These are phyloP conservation scores for Camptogramma bilineatum DNA, from an alignment of 2,888 invertebrate genomes.

Conservation along the genomic window DNA sequence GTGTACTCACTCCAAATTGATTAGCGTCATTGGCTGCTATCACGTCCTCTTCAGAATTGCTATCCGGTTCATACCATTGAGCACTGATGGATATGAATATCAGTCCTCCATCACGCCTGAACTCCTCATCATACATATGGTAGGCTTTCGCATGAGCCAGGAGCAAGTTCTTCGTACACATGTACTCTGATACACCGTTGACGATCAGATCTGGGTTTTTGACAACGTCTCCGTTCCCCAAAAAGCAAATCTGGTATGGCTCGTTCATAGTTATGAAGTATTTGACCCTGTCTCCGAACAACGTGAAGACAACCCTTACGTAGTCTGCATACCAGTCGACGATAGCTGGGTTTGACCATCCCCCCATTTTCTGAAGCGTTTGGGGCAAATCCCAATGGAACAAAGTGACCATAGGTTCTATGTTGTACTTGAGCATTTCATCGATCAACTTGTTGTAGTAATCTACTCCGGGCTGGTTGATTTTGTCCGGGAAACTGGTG, in stretches of 20 bases:
- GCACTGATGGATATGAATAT: constrained; percentile 81
- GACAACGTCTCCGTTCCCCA: constrained; percentile 68
- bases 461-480: constrained; percentile 83
- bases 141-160: constrained; percentile 82
- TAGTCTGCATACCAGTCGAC: constrained; percentile 75
- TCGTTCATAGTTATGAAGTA: constrained; percentile 86
- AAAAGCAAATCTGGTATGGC: constrained; percentile 64
- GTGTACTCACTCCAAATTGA: constrained; percentile 71
- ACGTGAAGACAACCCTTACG: constrained; percentile 64
- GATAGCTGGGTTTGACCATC: constrained; percentile 72
- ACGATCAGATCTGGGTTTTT: constrained; percentile 61
- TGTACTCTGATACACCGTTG: constrained; percentile 75
- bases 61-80: constrained; percentile 74
- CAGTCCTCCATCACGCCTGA: constrained; percentile 67
- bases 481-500: constrained; percentile 73
- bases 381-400: constrained; percentile 81
- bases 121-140: constrained; percentile 66
- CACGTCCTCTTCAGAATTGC: constrained; percentile 65
- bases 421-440: constrained; percentile 83
- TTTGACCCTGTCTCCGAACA: constrained; percentile 78
- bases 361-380: constrained; percentile 79
- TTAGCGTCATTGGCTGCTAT: constrained; percentile 71
- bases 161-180: constrained; percentile 76
- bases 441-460: constrained; percentile 88
- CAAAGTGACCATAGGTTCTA: constrained; percentile 85